phyloP scores from a whole-genome alignment of 2,797 vertebrate genomes.

The Fistularia tabacaria region DNA sequence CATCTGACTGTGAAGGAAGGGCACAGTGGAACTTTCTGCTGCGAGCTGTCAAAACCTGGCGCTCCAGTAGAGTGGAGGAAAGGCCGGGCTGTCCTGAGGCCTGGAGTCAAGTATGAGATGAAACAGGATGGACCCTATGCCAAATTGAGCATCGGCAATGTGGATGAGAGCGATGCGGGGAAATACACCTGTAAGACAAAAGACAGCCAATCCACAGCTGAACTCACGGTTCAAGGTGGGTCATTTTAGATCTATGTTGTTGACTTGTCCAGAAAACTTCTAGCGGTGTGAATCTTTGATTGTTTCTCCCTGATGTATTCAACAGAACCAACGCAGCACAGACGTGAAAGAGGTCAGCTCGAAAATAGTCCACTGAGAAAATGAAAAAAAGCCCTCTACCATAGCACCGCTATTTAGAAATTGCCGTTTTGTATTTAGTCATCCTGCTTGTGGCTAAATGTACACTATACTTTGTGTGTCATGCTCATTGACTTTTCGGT shows the following conservation, averaged over 20 bases:
- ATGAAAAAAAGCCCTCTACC: too few relatives aligned
- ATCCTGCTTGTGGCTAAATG: too few relatives aligned
- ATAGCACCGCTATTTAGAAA: too few relatives aligned
- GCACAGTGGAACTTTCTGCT: slow-evolving; percentile 67
- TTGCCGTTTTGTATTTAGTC: too few relatives aligned
- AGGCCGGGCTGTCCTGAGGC: slow-evolving; percentile 78
- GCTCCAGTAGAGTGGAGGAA: slow-evolving; percentile 84
- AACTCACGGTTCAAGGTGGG: slow-evolving; percentile 82
- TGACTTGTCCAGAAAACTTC: too few relatives aligned
- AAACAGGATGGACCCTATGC: slow-evolving; percentile 70
- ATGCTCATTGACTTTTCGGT: too few relatives aligned
- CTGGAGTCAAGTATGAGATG: slow-evolving; percentile 85
- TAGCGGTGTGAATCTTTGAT: too few relatives aligned
- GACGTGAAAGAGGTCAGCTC: slow-evolving; percentile 60
- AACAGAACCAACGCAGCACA: slow-evolving; percentile 53
- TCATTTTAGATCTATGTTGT: neutral
- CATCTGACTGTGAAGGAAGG: slow-evolving; percentile 79
- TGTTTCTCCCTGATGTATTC: slow-evolving; percentile 25
- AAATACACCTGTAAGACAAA: slow-evolving; percentile 86
- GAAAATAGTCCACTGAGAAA: slow-evolving; percentile 7
- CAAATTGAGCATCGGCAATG: slow-evolving; percentile 74
- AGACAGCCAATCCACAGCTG: slow-evolving; percentile 78
- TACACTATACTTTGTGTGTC: too few relatives aligned
- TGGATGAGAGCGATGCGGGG: slow-evolving; percentile 82
- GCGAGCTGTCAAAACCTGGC: slow-evolving; percentile 80